Conservation (phyloP, 2,888 invertebrate species). For the Philhelius pedissequus region DNA sequence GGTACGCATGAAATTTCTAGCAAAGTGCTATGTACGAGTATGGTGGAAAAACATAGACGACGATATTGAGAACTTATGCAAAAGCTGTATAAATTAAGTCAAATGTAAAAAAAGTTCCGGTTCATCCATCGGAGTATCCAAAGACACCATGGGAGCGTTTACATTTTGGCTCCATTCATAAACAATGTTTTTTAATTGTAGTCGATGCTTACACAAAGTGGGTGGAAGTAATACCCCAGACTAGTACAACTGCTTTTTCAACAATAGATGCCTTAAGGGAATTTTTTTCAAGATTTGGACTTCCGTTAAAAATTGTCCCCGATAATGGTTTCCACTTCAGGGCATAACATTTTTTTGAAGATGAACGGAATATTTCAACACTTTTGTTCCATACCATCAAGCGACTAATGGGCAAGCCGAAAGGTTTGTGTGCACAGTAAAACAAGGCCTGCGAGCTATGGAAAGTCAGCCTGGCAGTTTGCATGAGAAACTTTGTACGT, state of each 20-base stretch:
- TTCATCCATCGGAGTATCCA: neutral
- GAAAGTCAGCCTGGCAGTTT: neutral
- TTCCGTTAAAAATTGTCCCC: conserved; percentile 5
- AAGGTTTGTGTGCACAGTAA: neutral
- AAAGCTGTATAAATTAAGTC: conserved; percentile 10
- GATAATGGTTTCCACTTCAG: too few species aligned
- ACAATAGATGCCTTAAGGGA: conserved; percentile 8
- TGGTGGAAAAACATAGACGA: conserved; percentile 6
- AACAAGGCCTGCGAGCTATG: neutral
- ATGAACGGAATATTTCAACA: too few species aligned
- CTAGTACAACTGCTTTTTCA: neutral
- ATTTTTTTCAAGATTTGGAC: conserved; percentile 28
- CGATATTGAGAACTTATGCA: conserved; percentile 20
- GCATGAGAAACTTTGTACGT: neutral
- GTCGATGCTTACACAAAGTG: conserved; percentile 36
- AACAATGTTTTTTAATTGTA: conserved; percentile 8
- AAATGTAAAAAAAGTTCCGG: neutral
- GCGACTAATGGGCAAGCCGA: too few species aligned
- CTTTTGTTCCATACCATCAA: conserved; percentile 14
- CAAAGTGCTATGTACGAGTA: too few species aligned
- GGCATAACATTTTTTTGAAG: too few species aligned
- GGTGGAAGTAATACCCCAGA: conserved; percentile 28
- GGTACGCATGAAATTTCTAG: too few species aligned
- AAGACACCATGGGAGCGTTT: neutral
- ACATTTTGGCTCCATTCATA: conserved; percentile 1